Evolutionary conservation across 2,113 vertebrate genomes (phyloP).

Genomic region (rabbit (Oryctolagus cuniculus)): mOryCun1.1 NC_091433.1:178699501-178700000

Average conservation of each 20-base stretch:
- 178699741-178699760: neutral
- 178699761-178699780: neutral
- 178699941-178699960: too few species aligned
- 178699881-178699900: too few species aligned
- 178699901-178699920: too few species aligned
- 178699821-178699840: conserved; percentile 34
- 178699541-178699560: neutral
- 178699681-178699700: conserved; percentile 50
- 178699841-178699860: neutral
- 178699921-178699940: too few species aligned
- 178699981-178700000: too few species aligned
- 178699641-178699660: conserved; percentile 20
- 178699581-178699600: conserved; percentile 30
- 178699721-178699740: neutral
- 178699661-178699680: conserved; percentile 38
- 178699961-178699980: too few species aligned
- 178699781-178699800: conserved; percentile 1
- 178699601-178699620: neutral
- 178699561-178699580: neutral
- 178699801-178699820: conserved; percentile 10
- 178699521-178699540: neutral
- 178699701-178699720: conserved; percentile 51
- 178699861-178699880: too few species aligned
- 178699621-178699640: conserved; percentile 36
- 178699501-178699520: neutral